Base-by-base conservation (phyloP, 1,140 invertebrate genomes). In the Tetramorium parvispinum region DNA sequence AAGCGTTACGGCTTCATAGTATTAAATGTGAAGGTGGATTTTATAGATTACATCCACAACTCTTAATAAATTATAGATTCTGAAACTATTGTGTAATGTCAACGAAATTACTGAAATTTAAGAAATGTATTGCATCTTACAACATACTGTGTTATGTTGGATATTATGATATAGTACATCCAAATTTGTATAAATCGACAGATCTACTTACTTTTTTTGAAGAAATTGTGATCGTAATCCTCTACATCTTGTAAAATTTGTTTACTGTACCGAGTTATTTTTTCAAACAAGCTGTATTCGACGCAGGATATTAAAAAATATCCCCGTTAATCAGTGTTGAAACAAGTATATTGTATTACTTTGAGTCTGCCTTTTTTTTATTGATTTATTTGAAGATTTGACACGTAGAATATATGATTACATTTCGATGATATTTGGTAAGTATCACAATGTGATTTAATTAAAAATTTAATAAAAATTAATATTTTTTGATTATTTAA, bases 51-150 rank as follows among this genome's bases (percentile, higher is more conserved):
- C 18, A 51, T 53, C 11, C 10, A 16, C 0, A 18, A 59, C 3
- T 73, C 40, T 59, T 83, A 75, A 83, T 73, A 75, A 83, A 75
- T 82, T 82, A 73, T 59, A 71, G 11, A 81, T 71, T 18, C 6
- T 18, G 5, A 40, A 43, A 81, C 5, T 70, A 13, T 70, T 43
- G 21, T 43, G 66, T 68, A 81, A 57, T n/a, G 18, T 43, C 18
- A 46, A 66, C n/a, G 11, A 66, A 46, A 2, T 66, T 51, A 37
- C 21, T 46, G 16, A 53, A n/a, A 4, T 81, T 32, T 21, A 81
- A 81, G 1, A 68, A 81, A 68, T 27, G 18, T 70, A 2, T 6
- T 40, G 3, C 46, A 40, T 53, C 13, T 53, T 70, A 68, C 3
- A 18, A 79, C 10, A 21, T 21, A n/a, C 8, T 43, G 27, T 2